phyloP scores from a whole-genome alignment of 2,113 vertebrate genomes.

The Paradisaea rubra region DNA sequence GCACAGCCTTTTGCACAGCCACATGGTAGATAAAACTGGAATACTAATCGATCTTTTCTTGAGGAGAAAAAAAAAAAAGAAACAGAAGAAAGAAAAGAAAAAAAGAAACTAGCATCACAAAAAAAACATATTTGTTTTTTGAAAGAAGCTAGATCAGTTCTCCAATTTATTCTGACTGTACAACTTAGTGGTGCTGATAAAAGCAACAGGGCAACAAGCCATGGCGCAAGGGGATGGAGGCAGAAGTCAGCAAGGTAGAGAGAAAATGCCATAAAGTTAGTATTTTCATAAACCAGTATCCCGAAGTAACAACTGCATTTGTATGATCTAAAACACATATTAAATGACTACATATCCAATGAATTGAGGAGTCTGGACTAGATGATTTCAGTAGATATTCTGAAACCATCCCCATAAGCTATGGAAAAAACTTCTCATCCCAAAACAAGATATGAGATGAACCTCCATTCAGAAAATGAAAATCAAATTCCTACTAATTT shows the following conservation, averaged over 20 bases:
- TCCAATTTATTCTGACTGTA: not conserved
- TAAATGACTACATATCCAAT: not conserved
- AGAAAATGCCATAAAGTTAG: not conserved
- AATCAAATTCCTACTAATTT: not conserved
- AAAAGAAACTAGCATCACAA: not conserved
- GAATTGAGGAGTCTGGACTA: not conserved
- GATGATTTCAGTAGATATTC: not conserved
- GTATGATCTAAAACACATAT: not conserved
- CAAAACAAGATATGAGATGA: not conserved
- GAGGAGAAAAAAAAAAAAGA: not conserved
- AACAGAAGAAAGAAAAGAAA: not conserved
- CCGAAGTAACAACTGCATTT: not conserved
- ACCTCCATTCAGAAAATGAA: not conserved
- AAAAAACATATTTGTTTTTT: not conserved
- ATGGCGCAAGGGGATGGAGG: not conserved
- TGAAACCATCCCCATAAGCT: not conserved
- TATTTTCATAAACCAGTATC: not conserved
- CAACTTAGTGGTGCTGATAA: not conserved
- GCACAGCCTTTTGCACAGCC: not conserved
- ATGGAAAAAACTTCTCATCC: not conserved
- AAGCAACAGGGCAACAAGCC: not conserved
- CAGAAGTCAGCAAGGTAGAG: not conserved
- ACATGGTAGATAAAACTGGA: not conserved
- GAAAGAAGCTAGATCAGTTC: not conserved
- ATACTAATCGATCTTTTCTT: not conserved